These are phyloP conservation scores for Pammene aurita DNA, from an alignment of 2,888 invertebrate species.

Conservation along the genomic window DNA sequence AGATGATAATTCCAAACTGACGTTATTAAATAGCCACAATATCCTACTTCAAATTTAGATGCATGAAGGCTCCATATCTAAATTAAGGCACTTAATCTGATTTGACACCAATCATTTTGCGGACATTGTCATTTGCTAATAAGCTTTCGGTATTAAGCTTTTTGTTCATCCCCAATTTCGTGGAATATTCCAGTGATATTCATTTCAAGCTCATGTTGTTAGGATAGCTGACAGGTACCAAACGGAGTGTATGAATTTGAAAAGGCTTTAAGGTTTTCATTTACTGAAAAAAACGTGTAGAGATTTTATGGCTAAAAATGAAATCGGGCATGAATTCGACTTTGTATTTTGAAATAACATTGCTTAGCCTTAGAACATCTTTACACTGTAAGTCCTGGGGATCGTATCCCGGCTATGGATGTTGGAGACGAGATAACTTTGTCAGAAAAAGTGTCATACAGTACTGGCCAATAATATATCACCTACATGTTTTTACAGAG, in stretches of 20 bases:
- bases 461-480: too few relatives aligned
- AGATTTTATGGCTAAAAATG: not conserved
- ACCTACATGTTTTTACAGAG: too few relatives aligned
- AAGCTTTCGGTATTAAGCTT: constrained; percentile 1
- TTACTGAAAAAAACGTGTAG: not conserved
- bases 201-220: constrained; percentile 9
- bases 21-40: not conserved
- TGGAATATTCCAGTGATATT: constrained; percentile 8
- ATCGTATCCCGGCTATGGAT: too few relatives aligned
- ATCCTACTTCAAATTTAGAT: too few relatives aligned
- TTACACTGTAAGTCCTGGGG: too few relatives aligned
- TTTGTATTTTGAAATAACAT: too few relatives aligned
- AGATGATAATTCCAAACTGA: not conserved
- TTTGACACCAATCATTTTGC: constrained; percentile 6
- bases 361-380: too few relatives aligned
- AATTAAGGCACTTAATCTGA: not conserved
- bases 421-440: too few relatives aligned
- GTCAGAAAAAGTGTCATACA: too few relatives aligned
- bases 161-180: not conserved
- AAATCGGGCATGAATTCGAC: too few relatives aligned
- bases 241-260: not conserved
- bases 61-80: too few relatives aligned
- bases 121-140: constrained; percentile 8
- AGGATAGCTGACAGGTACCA: constrained; percentile 3
- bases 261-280: not conserved